Base-by-base conservation (phyloP, 2,113 vertebrate genomes). In the Boleophthalmus pectinirostris region DNA sequence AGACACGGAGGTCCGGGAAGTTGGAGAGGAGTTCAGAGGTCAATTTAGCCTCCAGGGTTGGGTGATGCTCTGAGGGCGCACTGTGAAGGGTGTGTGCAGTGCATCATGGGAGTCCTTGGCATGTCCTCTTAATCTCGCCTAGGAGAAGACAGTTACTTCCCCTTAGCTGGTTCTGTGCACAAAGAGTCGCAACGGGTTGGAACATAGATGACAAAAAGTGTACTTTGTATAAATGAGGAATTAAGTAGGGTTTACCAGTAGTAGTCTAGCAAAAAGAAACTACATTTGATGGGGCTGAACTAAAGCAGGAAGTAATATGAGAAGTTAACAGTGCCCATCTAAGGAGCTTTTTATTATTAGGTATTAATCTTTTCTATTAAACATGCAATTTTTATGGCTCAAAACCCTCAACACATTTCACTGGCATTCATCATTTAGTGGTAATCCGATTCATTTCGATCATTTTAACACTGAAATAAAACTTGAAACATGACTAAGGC, bases 101-200 rank as follows among this genome's bases (percentile, higher is more conserved):
- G 87, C 87, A 86, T 89, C 87, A 86, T 53, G 82, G 85, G 78
- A 89, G 89, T 87, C 89, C 91, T 91, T 92, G 84, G 82, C 49
- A 47, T 73, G 88, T 90, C 88, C 91, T 90, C 87, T 83, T 85
- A 66, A 86, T 88, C 78, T 89, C 73, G 82, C 85, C 82, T 84
- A 72, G 70, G 83, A 88, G 80, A 84, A 84, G 83, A 85, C 78
- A 53, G 69, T 73, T 83, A 35, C 81, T 75, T 82, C 72, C 85
- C 82, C 70, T 69, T 80, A 82, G 84, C 81, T 82, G 82, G 84
- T 81, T 82, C 75, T 72, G 43, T 12, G 29, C 66, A 63, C 23
- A 58, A 15, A 54, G 58, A 82, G 35, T 69, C 47, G 75, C 11
- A 82, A 0, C 73, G 66, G 72, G 46, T 74, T 69, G 77, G 66